Base-by-base conservation (phyloP, 2,888 invertebrate genomes). In the Ormyrus pomaceus region DNA sequence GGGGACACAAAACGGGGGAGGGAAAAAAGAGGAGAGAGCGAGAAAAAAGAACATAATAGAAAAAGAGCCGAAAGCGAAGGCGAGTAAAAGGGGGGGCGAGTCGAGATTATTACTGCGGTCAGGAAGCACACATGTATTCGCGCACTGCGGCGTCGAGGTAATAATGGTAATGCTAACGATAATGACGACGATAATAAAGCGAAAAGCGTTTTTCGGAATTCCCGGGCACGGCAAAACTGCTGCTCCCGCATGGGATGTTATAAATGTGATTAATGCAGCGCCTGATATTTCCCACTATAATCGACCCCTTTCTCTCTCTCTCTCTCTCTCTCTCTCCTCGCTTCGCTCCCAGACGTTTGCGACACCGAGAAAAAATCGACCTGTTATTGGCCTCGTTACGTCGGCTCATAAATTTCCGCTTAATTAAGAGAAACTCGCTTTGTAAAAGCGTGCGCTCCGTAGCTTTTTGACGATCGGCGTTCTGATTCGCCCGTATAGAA, bases 101-200 rank as follows among this genome's bases (percentile, higher is more conserved):
- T 77, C 48, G 19, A 71, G 53, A 71, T 77, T 59, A 53, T 71
- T 70, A 70, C 56, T 58, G 34, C 48, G 56, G 76, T 69, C 55
- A 50, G 56, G 51, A 85, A 83, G 83, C 70, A 80, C 80, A 75
- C 71, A 65, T 10, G 11, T n/a, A 51, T 51, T 13, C 65, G 19
- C 55, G n/a, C 56, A 9, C 13, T n/a, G 8, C 3, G 8, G 48
- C 75, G 59, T 45, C 82, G 82, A 79, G 77, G 84, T 85, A 86
- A 84, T 84, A 83, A 84, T 83, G 83, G 80, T 83, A 84, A 85
- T 84, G 83, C 82, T 84, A 83, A 84, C 82, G 80, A 84, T 85
- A 86, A 86, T 85, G 84, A 84, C 86, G 84, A 86, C 84, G 86
- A 83, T 85, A 85, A 87, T 84, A 84, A 86, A 86, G 83, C 82